A percentile compares a stretch with the other conserved stretches of the same genome.
phyloP scores from a whole-genome alignment of 2,888 invertebrate genomes.

The Eristalis pertinax region DNA sequence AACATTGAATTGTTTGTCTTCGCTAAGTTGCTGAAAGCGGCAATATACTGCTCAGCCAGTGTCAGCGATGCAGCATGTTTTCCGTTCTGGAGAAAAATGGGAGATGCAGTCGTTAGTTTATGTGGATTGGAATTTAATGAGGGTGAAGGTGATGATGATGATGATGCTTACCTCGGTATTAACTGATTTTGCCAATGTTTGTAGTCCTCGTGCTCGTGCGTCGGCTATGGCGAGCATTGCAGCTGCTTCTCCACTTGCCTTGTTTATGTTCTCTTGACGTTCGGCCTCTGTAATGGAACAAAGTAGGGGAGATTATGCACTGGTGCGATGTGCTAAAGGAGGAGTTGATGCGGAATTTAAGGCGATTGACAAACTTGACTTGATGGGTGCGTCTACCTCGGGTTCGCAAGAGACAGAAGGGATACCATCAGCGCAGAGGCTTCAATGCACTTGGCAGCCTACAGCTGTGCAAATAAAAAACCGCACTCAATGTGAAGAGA shows the following conservation, averaged over 20 bases:
- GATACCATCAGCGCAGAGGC: too few species aligned
- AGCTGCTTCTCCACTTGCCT: slow-evolving; percentile 94
- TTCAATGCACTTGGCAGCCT: too few species aligned
- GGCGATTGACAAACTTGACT: too few species aligned
- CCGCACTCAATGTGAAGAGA: too few species aligned
- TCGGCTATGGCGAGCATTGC: slow-evolving; percentile 95
- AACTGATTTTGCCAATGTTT: slow-evolving; percentile 87
- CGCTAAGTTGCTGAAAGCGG: slow-evolving; percentile 96
- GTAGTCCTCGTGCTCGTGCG: slow-evolving; percentile 93
- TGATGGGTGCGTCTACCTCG: too few species aligned
- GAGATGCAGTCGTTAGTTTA: background rate
- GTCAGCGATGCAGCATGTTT: slow-evolving; percentile 94
- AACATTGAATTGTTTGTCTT: slow-evolving; percentile 96
- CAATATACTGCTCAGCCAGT: slow-evolving; percentile 97
- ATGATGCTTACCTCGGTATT: slow-evolving; percentile 55
- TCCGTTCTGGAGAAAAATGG: slow-evolving; percentile 85
- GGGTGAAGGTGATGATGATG: too few species aligned
- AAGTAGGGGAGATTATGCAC: background rate
- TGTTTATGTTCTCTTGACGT: slow-evolving; percentile 96
- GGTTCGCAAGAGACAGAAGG: too few species aligned
- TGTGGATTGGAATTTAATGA: background rate
- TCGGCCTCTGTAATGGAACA: slow-evolving; percentile 89
- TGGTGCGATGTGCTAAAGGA: background rate
- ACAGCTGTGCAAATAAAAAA: too few species aligned
- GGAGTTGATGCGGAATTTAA: too few species aligned